Conservation (phyloP, 1,140 invertebrate genomes). For the Orchesella cincta region DNA sequence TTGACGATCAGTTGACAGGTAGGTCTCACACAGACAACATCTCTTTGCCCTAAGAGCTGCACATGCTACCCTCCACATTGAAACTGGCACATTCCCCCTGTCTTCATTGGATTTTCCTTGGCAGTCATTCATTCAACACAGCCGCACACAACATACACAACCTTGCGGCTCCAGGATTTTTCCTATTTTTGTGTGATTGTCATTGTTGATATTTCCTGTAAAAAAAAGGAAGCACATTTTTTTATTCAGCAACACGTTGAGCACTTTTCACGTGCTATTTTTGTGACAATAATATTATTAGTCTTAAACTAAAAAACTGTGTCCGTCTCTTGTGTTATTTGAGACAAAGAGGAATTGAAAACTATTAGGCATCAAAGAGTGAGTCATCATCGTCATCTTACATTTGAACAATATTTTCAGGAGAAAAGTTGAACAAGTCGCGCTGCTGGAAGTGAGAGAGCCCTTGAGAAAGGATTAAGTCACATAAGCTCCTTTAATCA, state of each 20-base stretch:
- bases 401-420: too few species aligned
- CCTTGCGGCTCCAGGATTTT: neutral
- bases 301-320: neutral
- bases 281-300: too few species aligned
- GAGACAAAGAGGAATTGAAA: neutral
- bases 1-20: slow-evolving; percentile 52
- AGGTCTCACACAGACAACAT: slow-evolving; percentile 47
- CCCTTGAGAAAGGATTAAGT: slow-evolving; percentile 14
- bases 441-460: neutral
- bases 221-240: too few species aligned
- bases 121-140: too few species aligned
- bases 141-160: too few species aligned
- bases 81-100: slow-evolving; percentile 26
- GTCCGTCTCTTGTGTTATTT: neutral
- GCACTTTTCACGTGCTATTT: too few species aligned
- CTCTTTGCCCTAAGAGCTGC: slow-evolving; percentile 29
- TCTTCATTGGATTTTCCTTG: neutral
- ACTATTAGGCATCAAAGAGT: too few species aligned
- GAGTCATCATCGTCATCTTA: too few species aligned
- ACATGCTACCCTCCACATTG: slow-evolving; percentile 21
- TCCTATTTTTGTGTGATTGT: too few species aligned
- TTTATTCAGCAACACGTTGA: too few species aligned
- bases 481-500: slow-evolving; percentile 3
- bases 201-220: too few species aligned
- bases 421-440: neutral